Conservation (phyloP, 2,797 vertebrate genomes). For the Micromesistius poutassou region DNA sequence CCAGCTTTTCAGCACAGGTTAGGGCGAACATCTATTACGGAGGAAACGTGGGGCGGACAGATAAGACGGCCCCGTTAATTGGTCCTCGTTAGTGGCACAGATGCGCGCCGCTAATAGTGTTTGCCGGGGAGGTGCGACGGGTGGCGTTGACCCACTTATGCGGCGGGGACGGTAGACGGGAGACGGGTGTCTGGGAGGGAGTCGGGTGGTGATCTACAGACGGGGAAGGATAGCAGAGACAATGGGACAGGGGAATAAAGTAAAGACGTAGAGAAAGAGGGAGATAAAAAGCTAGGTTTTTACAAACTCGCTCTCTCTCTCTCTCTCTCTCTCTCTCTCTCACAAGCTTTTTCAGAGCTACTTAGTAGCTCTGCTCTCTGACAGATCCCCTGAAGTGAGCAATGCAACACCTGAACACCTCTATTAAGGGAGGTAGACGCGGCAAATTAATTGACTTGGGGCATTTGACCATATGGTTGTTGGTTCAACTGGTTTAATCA, state of each 20-base stretch:
- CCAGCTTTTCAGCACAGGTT: slow-evolving; percentile 24
- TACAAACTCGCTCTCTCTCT: too few relatives aligned
- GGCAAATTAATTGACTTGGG: too few relatives aligned
- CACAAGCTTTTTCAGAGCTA: neutral
- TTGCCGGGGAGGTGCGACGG: slow-evolving; percentile 25
- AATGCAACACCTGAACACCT: too few relatives aligned
- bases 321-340: neutral
- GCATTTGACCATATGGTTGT: too few relatives aligned
- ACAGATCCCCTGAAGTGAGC: too few relatives aligned
- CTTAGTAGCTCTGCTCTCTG: neutral
- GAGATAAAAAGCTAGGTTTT: too few relatives aligned
- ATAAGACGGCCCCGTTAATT: slow-evolving; percentile 43
- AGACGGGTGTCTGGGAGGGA: slow-evolving; percentile 11
- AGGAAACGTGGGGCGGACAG: slow-evolving; percentile 10
- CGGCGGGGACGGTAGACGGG: slow-evolving; percentile 3
- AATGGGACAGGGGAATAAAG: neutral
- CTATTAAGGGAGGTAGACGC: too few relatives aligned
- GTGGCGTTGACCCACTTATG: slow-evolving; percentile 38
- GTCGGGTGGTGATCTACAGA: slow-evolving; percentile 5
- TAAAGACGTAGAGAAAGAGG: neutral
- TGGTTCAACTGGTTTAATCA: too few relatives aligned
- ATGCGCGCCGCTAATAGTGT: slow-evolving; percentile 25
- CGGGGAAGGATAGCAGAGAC: neutral
- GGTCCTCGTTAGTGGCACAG: slow-evolving; percentile 35
- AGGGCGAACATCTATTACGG: slow-evolving; percentile 33